A percentile compares a stretch with the other conserved stretches of the same genome.
Evolutionary conservation across 2,113 vertebrate species (phyloP).

Genomic region (Paralichthys olivaceus): DNA sequence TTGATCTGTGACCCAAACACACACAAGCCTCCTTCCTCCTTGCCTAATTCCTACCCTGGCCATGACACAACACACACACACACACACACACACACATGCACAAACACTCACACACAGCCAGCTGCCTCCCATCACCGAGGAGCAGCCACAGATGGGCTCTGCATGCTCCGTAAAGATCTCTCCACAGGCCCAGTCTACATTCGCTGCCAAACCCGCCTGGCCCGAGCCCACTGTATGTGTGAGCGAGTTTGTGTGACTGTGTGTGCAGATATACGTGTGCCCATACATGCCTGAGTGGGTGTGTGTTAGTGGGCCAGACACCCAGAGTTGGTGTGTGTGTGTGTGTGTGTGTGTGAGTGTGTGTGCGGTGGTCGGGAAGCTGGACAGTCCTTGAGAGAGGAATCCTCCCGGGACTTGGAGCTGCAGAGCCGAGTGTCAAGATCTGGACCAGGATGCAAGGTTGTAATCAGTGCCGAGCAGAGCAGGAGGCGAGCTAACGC

Average conservation of each 20-base stretch:
- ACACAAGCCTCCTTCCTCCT: slow-evolving; percentile 58
- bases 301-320: slow-evolving; percentile 46
- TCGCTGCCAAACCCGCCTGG: slow-evolving; percentile 78
- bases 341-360: slow-evolving; percentile 14
- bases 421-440: slow-evolving; percentile 56
- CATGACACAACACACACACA: slow-evolving; percentile 43
- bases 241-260: slow-evolving; percentile 43
- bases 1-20: slow-evolving; percentile 68
- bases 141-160: slow-evolving; percentile 82
- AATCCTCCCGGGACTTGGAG: slow-evolving; percentile 47
- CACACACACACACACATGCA: slow-evolving; percentile 39
- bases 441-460: slow-evolving; percentile 66
- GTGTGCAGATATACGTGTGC: slow-evolving; percentile 54
- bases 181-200: slow-evolving; percentile 78
- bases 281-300: slow-evolving; percentile 51
- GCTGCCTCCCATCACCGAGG: slow-evolving; percentile 78
- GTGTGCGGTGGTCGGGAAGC: slow-evolving; percentile 3
- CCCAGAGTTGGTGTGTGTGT: slow-evolving; percentile 38
- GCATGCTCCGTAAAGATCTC: slow-evolving; percentile 83
- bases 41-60: slow-evolving; percentile 47
- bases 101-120: slow-evolving; percentile 69
- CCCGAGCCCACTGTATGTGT: slow-evolving; percentile 65
- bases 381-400: slow-evolving; percentile 34
- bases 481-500: slow-evolving; percentile 44
- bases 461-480: slow-evolving; percentile 70